These are phyloP conservation scores for Perognathus longimembris DNA, from an alignment of 2,113 vertebrate genomes.

Conservation along the genomic window DNA sequence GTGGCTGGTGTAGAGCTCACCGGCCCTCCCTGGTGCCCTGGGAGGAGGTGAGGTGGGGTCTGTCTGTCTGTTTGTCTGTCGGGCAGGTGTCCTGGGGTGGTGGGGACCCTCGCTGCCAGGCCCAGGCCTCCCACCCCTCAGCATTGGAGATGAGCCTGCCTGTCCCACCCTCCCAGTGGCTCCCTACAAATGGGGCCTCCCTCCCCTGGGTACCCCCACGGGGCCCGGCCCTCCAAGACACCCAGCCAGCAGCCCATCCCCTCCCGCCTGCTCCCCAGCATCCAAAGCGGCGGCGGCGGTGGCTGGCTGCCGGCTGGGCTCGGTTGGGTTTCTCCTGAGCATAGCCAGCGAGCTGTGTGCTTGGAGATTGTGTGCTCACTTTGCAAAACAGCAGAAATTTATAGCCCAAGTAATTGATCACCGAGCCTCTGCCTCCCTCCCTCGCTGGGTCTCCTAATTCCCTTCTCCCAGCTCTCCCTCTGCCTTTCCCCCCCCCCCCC, in stretches of 20 bases:
- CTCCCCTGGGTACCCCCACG: too few relatives aligned
- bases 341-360: background rate
- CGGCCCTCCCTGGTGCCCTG: background rate
- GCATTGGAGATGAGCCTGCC: too few relatives aligned
- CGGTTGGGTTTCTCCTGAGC: background rate
- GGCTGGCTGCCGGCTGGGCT: background rate
- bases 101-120: background rate
- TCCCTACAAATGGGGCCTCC: background rate
- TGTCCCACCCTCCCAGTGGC: too few relatives aligned
- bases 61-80: too few relatives aligned
- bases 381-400: slow-evolving; percentile 81
- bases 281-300: accelerated
- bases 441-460: slow-evolving; percentile 62
- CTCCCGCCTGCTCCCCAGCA: background rate
- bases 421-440: slow-evolving; percentile 61
- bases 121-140: background rate
- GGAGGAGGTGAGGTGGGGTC: background rate
- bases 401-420: slow-evolving; percentile 79
- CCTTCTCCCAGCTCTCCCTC: slow-evolving; percentile 53
- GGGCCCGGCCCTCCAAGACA: background rate
- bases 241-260: too few relatives aligned
- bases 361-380: slow-evolving; percentile 67
- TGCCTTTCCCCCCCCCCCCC: slow-evolving; percentile 46
- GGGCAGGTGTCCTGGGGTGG: too few relatives aligned
- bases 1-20: background rate